A percentile compares a stretch with the other conserved stretches of the same genome.
Conservation (phyloP, 2,888 invertebrate species). For the Tridacna crocea region DNA sequence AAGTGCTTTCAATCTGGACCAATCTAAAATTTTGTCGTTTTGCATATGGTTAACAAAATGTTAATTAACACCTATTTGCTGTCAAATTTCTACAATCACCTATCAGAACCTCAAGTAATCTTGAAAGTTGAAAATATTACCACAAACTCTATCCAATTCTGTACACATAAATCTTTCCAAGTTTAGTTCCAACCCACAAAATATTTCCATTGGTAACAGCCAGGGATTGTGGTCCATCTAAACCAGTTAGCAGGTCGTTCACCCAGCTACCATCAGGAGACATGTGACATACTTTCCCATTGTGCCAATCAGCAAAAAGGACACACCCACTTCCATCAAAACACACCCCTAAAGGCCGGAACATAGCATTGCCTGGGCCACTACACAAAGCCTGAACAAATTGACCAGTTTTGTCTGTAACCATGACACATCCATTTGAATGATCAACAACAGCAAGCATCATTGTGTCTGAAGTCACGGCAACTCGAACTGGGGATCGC, state of each 20-base stretch:
- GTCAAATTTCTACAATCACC: no score
- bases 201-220: slow-evolving; percentile 30
- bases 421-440: slow-evolving; percentile 39
- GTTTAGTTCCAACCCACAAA: slow-evolving; percentile 54
- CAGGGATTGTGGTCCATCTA: slow-evolving; percentile 52
- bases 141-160: slow-evolving; percentile 11
- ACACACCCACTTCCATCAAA: slow-evolving; percentile 46
- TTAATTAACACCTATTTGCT: not conserved
- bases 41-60: not conserved
- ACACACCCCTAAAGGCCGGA: slow-evolving; percentile 54
- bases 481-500: slow-evolving; percentile 48
- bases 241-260: slow-evolving; percentile 22
- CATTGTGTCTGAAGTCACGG: slow-evolving; percentile 14
- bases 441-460: slow-evolving; percentile 48
- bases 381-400: slow-evolving; percentile 38
- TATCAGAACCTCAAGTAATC: not conserved
- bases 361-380: slow-evolving; percentile 27
- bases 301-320: slow-evolving; percentile 54
- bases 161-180: slow-evolving; percentile 39
- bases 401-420: slow-evolving; percentile 39
- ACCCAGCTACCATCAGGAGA: slow-evolving; percentile 34
- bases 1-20: no score
- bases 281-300: slow-evolving; percentile 30
- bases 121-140: not conserved
- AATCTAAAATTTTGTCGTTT: no score